phyloP scores from a whole-genome alignment of 2,113 vertebrate species.

The Tenebrosternarchus preto region DNA sequence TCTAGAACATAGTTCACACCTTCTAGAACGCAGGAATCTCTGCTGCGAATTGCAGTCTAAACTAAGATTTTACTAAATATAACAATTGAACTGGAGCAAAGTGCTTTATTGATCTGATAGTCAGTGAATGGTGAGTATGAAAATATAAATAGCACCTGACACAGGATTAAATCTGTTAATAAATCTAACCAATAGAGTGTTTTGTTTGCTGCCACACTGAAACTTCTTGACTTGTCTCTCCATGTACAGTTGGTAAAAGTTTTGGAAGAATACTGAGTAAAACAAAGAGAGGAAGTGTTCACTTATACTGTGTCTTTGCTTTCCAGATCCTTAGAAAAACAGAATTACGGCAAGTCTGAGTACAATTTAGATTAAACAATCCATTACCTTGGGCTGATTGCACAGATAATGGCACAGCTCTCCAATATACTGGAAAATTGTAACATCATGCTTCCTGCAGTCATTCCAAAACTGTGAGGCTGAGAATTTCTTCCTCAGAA shows the following conservation, averaged over 20 bases:
- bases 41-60: too few species aligned
- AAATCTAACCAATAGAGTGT: too few species aligned
- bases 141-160: too few species aligned
- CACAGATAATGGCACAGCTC: conserved; percentile 93
- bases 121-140: too few species aligned
- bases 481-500: conserved; percentile 95
- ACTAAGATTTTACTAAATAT: too few species aligned
- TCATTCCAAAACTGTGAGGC: conserved; percentile 94
- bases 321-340: neutral
- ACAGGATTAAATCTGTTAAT: too few species aligned
- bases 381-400: conserved; percentile 85
- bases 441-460: conserved; percentile 84
- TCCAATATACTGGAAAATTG: conserved; percentile 93
- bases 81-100: too few species aligned
- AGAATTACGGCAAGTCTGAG: neutral
- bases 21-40: too few species aligned
- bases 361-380: neutral
- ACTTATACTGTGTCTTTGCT: neutral
- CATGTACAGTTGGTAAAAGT: neutral
- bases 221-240: neutral
- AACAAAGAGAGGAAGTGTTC: too few species aligned
- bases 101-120: too few species aligned
- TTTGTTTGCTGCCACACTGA: too few species aligned
- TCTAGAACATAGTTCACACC: too few species aligned
- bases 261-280: neutral